Evolutionary conservation across 2,888 invertebrate genomes (phyloP).

Genomic region (Drosophila cyrtoloma): DNA sequence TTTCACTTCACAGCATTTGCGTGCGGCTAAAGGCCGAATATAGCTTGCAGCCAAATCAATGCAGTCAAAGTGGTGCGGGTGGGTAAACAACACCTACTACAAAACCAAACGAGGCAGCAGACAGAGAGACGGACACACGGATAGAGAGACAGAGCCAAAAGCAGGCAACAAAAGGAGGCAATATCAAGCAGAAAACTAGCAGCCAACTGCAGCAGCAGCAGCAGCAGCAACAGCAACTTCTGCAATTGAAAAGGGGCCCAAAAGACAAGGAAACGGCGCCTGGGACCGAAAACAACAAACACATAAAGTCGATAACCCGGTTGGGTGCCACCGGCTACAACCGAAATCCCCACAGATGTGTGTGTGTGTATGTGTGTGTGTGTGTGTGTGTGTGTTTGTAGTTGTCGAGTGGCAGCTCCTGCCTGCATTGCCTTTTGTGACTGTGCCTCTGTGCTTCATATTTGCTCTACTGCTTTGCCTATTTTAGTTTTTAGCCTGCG

Average conservation of each 20-base stretch:
- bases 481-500: conserved; percentile 62
- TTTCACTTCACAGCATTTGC: conserved; percentile 16
- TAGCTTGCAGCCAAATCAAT: conserved; percentile 33
- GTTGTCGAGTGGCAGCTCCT: conserved; percentile 22
- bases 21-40: conserved; percentile 14
- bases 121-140: neutral
- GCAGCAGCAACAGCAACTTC: conserved; percentile 33
- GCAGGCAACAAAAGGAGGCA: conserved; percentile 40
- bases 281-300: conserved; percentile 73
- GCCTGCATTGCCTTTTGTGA: conserved; percentile 27
- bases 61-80: conserved; percentile 18
- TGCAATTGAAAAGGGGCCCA: conserved; percentile 72
- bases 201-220: conserved; percentile 24
- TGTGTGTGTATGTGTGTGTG: conserved; percentile 15
- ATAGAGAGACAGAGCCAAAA: conserved; percentile 5
- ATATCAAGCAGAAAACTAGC: conserved; percentile 48
- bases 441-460: conserved; percentile 52
- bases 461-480: conserved; percentile 77
- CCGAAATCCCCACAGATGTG: conserved; percentile 40
- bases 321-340: conserved; percentile 56
- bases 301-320: conserved; percentile 79
- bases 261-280: conserved; percentile 63
- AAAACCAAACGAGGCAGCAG: conserved; percentile 16
- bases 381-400: conserved; percentile 25
- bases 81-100: conserved; percentile 29